These are phyloP conservation scores for Aspidapion aeneum DNA, from an alignment of 2,888 invertebrate species.

Conservation along the genomic window DNA sequence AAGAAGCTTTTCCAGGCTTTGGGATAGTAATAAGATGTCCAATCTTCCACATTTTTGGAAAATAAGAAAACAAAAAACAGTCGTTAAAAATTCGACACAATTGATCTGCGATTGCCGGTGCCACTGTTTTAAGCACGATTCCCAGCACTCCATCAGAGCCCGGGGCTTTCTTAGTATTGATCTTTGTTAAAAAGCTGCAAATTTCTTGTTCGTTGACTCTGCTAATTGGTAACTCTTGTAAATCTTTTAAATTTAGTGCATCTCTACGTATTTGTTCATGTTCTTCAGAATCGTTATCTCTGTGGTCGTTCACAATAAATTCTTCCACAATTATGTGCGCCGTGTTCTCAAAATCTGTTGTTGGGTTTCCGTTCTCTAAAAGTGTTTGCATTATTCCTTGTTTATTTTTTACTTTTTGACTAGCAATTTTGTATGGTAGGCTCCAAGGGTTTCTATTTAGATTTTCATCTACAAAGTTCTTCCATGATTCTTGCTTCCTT, in stretches of 20 bases:
- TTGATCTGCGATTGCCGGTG: not conserved
- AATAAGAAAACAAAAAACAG: not conserved
- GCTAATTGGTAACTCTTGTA: too few species aligned
- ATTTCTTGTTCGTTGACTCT: not conserved
- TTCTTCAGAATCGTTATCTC: not conserved
- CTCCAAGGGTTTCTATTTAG: conserved; percentile 4
- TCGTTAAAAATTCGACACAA: not conserved
- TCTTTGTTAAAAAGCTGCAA: not conserved
- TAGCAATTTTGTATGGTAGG: conserved; percentile 6
- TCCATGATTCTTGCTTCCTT: not conserved
- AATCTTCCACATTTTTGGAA: not conserved
- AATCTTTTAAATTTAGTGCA: too few species aligned
- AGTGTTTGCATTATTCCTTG: not conserved
- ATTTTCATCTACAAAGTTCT: not conserved
- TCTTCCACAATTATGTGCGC: not conserved
- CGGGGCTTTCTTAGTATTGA: not conserved
- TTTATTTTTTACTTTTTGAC: not conserved
- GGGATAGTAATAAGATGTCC: not conserved
- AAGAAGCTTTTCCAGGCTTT: not conserved
- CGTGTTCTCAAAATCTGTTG: not conserved
- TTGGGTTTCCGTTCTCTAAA: not conserved
- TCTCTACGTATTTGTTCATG: not conserved
- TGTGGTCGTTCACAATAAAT: not conserved
- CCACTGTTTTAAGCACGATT: not conserved
- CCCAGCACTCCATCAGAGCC: not conserved